Evolutionary conservation across 2,888 invertebrate genomes (phyloP).

Genomic region (Diarsia dahlii): DNA sequence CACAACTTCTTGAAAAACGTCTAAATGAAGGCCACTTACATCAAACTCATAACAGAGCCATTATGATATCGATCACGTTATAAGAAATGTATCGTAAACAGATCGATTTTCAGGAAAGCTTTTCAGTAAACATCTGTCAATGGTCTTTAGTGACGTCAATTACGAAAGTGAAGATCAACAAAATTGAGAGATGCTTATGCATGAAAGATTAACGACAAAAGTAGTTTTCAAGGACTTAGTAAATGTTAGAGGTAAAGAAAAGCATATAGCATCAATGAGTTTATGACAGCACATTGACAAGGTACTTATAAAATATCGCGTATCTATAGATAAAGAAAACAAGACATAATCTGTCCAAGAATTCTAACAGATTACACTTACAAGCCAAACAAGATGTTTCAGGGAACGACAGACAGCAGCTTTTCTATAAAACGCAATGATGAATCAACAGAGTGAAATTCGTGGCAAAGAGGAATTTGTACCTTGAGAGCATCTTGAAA

Average conservation of each 20-base stretch:
- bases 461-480: not conserved
- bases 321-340: not conserved
- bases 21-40: not conserved
- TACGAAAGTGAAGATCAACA: conserved; percentile 31
- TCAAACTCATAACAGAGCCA: not conserved
- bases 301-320: not conserved
- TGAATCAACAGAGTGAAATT: not conserved
- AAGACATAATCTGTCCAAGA: not conserved
- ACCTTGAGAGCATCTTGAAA: not conserved
- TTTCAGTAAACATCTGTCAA: conserved; percentile 15
- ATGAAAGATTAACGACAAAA: conserved; percentile 9
- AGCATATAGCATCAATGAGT: not conserved
- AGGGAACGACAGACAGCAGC: not conserved
- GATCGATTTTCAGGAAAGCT: conserved; percentile 7
- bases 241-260: not conserved
- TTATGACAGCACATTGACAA: not conserved
- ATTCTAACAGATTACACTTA: not conserved
- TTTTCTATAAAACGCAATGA: not conserved
- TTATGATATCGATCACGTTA: not conserved
- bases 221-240: not conserved
- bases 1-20: not conserved
- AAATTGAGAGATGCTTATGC: conserved; percentile 5
- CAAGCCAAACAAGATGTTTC: not conserved
- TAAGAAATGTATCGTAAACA: not conserved
- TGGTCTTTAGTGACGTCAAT: conserved; percentile 48